Evolutionary conservation across 2,113 vertebrate species (phyloP).

Genomic region (Paramormyrops kingsleyae): DNA sequence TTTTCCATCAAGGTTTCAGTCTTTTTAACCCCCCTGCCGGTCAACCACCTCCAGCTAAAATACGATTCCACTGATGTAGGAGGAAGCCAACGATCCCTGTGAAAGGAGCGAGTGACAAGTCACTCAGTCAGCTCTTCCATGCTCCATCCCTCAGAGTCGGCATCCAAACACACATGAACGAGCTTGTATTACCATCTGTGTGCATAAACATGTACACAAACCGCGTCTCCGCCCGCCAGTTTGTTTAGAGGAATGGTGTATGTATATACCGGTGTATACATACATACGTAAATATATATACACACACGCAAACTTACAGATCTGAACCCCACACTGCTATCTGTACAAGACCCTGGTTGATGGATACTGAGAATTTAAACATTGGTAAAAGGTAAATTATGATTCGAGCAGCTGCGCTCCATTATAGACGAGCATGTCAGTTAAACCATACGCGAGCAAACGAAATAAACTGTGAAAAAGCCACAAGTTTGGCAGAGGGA

Average conservation of each 20-base stretch:
- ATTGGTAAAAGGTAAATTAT: background rate
- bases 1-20: constrained; percentile 31
- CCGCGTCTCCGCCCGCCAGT: background rate
- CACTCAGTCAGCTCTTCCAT: background rate
- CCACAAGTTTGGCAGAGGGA: background rate
- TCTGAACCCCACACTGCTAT: background rate
- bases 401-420: background rate
- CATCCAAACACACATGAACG: background rate
- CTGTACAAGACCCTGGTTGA: background rate
- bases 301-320: background rate
- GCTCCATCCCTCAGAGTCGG: background rate
- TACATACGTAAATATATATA: background rate
- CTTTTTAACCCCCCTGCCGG: constrained; percentile 17
- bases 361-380: background rate
- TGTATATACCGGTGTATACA: background rate
- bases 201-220: background rate
- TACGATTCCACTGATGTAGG: constrained; percentile 23
- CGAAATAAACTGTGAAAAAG: background rate
- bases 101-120: background rate
- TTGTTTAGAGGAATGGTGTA: background rate
- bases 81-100: constrained; percentile 9
- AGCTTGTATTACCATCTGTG: background rate
- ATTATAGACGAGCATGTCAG: background rate
- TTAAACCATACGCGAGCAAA: background rate
- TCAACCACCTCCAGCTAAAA: constrained; percentile 24